phyloP scores from a whole-genome alignment of 2,113 vertebrate species.

The Grammomys dolichurus region DNA sequence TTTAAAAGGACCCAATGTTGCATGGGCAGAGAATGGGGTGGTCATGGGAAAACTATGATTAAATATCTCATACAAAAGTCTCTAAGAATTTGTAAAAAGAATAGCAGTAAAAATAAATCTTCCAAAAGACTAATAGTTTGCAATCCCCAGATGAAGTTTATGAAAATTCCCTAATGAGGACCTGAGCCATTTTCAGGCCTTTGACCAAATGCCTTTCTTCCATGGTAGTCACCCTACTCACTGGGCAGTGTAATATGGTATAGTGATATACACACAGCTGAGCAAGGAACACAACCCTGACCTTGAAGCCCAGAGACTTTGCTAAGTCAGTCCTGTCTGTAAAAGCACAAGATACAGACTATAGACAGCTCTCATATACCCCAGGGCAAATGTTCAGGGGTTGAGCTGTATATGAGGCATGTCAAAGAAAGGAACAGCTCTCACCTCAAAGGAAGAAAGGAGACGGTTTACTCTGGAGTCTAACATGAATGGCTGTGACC shows the following conservation, averaged over 20 bases:
- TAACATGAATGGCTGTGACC: background rate
- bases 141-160: background rate
- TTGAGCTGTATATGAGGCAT: rapidly evolving
- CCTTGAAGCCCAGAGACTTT: background rate
- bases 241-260: background rate
- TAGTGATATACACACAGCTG: background rate
- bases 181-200: background rate
- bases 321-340: background rate
- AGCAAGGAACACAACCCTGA: background rate
- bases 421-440: background rate
- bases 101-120: background rate
- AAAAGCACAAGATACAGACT: no score
- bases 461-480: background rate
- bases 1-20: background rate
- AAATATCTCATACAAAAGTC: background rate
- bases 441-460: background rate
- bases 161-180: no score
- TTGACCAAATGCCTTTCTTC: no score
- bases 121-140: background rate
- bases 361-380: rapidly evolving
- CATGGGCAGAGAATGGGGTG: background rate
- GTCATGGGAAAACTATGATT: background rate
- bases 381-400: rapidly evolving
- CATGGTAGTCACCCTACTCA: background rate
- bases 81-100: background rate